phyloP scores from a whole-genome alignment of 1,140 invertebrate genomes.

The Eciton burchellii region DNA sequence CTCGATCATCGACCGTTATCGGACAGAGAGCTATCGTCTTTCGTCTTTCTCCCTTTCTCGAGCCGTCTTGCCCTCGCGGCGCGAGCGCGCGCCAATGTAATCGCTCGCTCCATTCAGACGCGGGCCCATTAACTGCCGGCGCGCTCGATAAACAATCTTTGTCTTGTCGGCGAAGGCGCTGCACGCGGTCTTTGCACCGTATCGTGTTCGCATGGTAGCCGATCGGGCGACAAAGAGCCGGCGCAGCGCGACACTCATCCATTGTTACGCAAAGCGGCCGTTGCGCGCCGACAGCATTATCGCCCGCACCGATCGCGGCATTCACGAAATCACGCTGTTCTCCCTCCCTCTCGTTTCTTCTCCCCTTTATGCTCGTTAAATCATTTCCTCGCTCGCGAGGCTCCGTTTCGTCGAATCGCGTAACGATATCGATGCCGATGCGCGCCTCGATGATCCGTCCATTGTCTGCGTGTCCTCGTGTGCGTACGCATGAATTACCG shows the following conservation, averaged over 20 bases:
- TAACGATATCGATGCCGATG: conserved; percentile 59
- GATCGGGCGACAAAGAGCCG: conserved; percentile 32
- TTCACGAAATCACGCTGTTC: conserved; percentile 38
- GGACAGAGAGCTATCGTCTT: too few relatives aligned
- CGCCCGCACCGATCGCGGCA: conserved; percentile 20
- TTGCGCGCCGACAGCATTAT: conserved; percentile 38
- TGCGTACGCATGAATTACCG: conserved; percentile 70
- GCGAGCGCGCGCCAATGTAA: conserved; percentile 36
- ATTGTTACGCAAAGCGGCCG: conserved; percentile 58
- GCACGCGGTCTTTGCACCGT: conserved; percentile 31
- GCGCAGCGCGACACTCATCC: conserved; percentile 61
- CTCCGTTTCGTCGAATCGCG: conserved; percentile 49
- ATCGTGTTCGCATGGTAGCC: conserved; percentile 64
- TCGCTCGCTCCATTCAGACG: conserved; percentile 67
- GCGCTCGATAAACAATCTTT: conserved; percentile 65
- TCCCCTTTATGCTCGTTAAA: conserved; percentile 11
- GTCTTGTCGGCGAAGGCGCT: conserved; percentile 24
- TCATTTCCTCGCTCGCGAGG: conserved; percentile 38
- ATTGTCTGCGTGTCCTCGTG: conserved; percentile 68
- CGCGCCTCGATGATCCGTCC: conserved; percentile 66
- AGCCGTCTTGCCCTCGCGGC: conserved; percentile 25
- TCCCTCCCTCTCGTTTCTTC: too few relatives aligned
- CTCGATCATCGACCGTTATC: not conserved
- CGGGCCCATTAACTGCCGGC: conserved; percentile 60
- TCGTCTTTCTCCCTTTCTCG: not conserved